These are phyloP conservation scores for Gastrophysa polygoni DNA, from an alignment of 2,888 invertebrate genomes.

Conservation along the genomic window DNA sequence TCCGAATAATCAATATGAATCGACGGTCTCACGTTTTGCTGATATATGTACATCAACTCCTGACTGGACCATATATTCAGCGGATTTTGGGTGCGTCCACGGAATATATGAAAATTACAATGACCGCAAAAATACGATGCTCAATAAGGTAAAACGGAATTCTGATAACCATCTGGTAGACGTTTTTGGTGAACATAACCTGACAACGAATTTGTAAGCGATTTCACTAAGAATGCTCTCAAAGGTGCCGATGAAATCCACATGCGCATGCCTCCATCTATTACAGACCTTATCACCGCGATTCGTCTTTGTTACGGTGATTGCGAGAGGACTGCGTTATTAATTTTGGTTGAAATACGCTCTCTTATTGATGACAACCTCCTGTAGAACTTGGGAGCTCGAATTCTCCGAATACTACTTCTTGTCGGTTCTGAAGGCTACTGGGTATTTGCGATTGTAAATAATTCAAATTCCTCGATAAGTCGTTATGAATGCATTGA, in stretches of 20 bases:
- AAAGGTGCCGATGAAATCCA: conserved; percentile 48
- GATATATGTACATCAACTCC: too few relatives aligned
- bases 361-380: conserved; percentile 39
- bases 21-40: too few relatives aligned
- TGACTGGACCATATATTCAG: neutral
- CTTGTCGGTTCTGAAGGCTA: conserved; percentile 1
- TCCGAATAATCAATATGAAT: too few relatives aligned
- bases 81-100: neutral
- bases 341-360: conserved; percentile 56
- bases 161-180: neutral
- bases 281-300: conserved; percentile 47
- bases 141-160: neutral
- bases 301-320: conserved; percentile 54
- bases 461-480: too few relatives aligned
- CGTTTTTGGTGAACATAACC: neutral
- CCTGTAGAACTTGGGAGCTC: conserved; percentile 11
- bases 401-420: conserved; percentile 9
- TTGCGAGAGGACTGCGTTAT: conserved; percentile 49
- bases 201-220: conserved; percentile 37
- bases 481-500: too few relatives aligned
- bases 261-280: conserved; percentile 48
- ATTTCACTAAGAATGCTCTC: conserved; percentile 47
- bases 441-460: neutral
- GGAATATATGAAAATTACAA: neutral
- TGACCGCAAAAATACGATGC: neutral